Percentiles rank a stretch among this genome's conserved stretches.
Evolutionary conservation across 2,113 vertebrate species (phyloP).

Genomic region (Sprattus sprattus): DNA sequence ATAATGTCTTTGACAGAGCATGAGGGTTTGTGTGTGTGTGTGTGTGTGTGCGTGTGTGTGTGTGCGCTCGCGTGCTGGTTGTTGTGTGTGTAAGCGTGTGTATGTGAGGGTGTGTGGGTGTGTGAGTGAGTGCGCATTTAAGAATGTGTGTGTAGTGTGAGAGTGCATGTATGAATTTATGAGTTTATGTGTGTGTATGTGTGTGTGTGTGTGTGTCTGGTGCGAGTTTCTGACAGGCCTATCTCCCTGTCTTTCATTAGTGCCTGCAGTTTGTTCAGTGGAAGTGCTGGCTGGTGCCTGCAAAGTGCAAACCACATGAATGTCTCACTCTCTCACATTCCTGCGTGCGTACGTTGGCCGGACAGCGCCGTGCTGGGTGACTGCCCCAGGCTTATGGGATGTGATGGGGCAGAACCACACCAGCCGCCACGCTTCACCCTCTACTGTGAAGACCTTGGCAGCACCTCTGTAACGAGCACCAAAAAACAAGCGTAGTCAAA

Average conservation of each 20-base stretch:
- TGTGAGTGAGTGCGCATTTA: neutral
- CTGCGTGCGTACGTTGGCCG: neutral
- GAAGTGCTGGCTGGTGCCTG: too few relatives aligned
- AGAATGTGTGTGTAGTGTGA: neutral
- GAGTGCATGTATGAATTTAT: neutral
- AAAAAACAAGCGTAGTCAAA: too few relatives aligned
- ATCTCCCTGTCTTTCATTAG: neutral
- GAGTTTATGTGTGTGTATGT: neutral
- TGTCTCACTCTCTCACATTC: neutral
- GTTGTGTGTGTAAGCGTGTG: neutral
- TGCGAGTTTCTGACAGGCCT: neutral
- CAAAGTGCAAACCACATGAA: neutral
- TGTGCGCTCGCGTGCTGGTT: neutral
- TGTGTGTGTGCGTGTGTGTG: too few relatives aligned
- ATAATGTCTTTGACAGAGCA: neutral
- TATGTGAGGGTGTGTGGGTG: constrained; percentile 12
- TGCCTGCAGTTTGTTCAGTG: neutral
- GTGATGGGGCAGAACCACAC: too few relatives aligned
- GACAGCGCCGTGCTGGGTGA: neutral
- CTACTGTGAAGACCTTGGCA: too few relatives aligned
- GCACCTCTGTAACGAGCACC: too few relatives aligned
- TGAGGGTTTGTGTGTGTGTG: neutral
- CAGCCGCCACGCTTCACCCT: too few relatives aligned
- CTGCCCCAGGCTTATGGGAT: neutral
- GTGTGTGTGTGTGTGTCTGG: neutral